Conservation (phyloP, 2,797 vertebrate genomes). For the Chrysocyon brachyurus region DNA sequence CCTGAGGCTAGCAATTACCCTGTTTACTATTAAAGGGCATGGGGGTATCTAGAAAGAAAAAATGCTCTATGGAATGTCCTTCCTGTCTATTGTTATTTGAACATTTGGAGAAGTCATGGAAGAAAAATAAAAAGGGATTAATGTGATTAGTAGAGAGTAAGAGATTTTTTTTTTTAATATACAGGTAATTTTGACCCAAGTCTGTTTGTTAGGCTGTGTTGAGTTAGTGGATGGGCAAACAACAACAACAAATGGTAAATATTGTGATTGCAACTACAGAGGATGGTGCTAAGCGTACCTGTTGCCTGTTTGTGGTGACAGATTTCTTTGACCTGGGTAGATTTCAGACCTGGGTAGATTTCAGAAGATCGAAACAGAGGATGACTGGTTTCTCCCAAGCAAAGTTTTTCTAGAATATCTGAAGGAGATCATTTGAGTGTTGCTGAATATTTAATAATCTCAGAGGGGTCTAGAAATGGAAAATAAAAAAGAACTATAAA, state of each 20-base stretch:
- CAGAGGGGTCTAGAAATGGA: neutral
- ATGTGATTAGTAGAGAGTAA: neutral
- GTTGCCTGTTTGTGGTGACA: too few relatives aligned
- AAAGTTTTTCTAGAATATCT: neutral
- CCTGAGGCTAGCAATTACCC: neutral
- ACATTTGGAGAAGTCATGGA: neutral
- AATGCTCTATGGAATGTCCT: neutral
- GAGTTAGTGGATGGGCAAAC: neutral
- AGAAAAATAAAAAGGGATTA: neutral
- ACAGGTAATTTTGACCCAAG: neutral
- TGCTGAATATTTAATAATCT: neutral
- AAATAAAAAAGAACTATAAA: neutral
- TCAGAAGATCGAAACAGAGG: neutral
- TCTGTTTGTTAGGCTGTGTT: neutral
- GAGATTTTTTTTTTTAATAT: neutral
- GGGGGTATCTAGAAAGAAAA: neutral
- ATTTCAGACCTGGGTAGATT: neutral
- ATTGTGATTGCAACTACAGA: neutral
- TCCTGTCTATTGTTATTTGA: neutral
- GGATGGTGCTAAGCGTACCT: too few relatives aligned
- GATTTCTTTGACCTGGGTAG: neutral
- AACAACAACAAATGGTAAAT: neutral
- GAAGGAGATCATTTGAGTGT: neutral
- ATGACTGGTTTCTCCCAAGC: neutral
- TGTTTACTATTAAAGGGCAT: neutral